Percentiles rank a stretch among this genome's conserved stretches.
phyloP scores from a whole-genome alignment of 2,888 invertebrate genomes.

The Pterobdella sp. region DNA sequence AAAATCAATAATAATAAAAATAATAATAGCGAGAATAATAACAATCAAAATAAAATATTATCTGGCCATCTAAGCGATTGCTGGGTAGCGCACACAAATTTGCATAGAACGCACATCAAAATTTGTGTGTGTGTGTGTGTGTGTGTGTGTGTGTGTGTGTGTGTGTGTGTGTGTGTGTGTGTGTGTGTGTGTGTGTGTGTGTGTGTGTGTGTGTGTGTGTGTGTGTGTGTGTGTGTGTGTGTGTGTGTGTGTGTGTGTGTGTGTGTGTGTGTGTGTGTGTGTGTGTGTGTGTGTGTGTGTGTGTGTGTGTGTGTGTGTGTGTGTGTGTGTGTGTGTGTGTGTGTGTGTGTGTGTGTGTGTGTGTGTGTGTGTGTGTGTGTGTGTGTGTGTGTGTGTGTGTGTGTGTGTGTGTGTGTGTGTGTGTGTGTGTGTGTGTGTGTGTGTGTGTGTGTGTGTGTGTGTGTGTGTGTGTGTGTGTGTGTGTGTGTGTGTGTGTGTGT shows the following conservation, averaged over 20 bases:
- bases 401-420: conserved; percentile 18
- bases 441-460: conserved; percentile 17
- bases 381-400: neutral
- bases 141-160: conserved; percentile 10
- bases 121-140: neutral
- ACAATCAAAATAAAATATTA: too few relatives aligned
- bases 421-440: conserved; percentile 25
- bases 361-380: conserved; percentile 15
- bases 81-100: too few relatives aligned
- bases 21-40: too few relatives aligned
- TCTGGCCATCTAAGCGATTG: too few relatives aligned
- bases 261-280: conserved; percentile 1
- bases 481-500: neutral
- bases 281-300: conserved; percentile 9
- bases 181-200: conserved; percentile 1
- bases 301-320: conserved; percentile 4
- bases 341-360: conserved; percentile 15
- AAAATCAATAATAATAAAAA: too few relatives aligned
- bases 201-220: conserved; percentile 1
- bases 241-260: conserved; percentile 1
- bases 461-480: conserved; percentile 11
- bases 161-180: conserved; percentile 1
- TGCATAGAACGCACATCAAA: too few relatives aligned
- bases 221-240: conserved; percentile 1
- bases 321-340: conserved; percentile 16